Evolutionary conservation across 2,113 vertebrate species (phyloP).

Genomic region (Stegastes partitus): DNA sequence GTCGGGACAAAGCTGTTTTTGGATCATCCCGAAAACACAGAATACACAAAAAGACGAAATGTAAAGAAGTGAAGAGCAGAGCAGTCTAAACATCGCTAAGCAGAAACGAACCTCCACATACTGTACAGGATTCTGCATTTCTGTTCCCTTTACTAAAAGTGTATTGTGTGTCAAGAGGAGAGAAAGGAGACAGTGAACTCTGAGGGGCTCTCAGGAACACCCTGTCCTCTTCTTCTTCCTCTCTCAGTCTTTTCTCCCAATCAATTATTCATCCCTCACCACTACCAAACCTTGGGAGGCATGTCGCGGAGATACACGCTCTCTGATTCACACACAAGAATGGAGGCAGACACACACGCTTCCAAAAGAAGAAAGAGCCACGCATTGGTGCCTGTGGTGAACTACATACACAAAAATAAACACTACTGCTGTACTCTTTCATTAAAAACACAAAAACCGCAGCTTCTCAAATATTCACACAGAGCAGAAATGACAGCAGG

Average conservation of each 20-base stretch:
- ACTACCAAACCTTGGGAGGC: constrained; percentile 53
- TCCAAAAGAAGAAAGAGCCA: constrained; percentile 33
- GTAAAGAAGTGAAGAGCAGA: constrained; percentile 4
- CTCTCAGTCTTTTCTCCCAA: constrained; percentile 51
- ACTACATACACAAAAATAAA: constrained; percentile 36
- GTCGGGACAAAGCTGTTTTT: constrained; percentile 26
- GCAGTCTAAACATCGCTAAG: background rate
- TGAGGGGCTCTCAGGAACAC: constrained; percentile 60
- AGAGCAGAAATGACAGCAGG: constrained; percentile 14
- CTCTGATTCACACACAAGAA: constrained; percentile 20
- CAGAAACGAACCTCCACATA: constrained; percentile 11
- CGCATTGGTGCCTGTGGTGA: constrained; percentile 21
- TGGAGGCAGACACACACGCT: background rate
- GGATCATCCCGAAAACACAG: background rate
- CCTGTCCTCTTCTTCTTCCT: constrained; percentile 45
- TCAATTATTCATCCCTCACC: constrained; percentile 78
- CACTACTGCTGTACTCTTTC: constrained; percentile 11
- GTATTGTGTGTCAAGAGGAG: background rate
- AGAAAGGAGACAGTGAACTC: constrained; percentile 19
- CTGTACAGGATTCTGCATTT: background rate
- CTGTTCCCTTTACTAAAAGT: background rate
- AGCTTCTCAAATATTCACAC: constrained; percentile 46
- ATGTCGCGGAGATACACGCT: constrained; percentile 20
- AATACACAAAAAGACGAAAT: constrained; percentile 36
- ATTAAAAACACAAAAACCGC: constrained; percentile 39